phyloP scores from a whole-genome alignment of 2,113 vertebrate species.

The Cichladusa arquata region DNA sequence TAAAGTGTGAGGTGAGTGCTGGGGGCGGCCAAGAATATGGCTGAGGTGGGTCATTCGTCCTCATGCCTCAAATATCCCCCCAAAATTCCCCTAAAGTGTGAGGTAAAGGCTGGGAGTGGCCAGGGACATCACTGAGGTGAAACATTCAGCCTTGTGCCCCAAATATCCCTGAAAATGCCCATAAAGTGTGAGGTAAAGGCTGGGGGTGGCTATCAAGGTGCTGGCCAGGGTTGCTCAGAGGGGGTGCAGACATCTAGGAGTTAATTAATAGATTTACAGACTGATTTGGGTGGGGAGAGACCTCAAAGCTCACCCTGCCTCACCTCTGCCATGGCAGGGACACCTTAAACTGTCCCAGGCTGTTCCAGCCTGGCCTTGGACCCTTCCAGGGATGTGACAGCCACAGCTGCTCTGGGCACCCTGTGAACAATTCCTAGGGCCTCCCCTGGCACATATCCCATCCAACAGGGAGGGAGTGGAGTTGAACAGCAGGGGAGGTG shows the following conservation, averaged over 20 bases:
- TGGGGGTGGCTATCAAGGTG: accelerated
- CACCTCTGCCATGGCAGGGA: background rate
- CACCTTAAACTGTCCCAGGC: accelerated
- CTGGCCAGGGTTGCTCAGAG: accelerated
- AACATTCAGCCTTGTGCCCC: too few species aligned
- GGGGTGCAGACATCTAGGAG: accelerated
- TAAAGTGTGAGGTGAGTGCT: too few species aligned
- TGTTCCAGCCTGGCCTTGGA: background rate
- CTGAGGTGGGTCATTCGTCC: background rate
- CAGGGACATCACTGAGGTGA: conserved; percentile 76
- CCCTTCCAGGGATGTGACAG: background rate
- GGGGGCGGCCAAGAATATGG: too few species aligned
- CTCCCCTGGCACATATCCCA: too few species aligned
- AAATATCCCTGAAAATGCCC: too few species aligned
- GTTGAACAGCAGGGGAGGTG: too few species aligned
- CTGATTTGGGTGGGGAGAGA: background rate
- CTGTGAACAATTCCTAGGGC: too few species aligned
- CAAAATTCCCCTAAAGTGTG: accelerated
- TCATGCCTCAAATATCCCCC: too few species aligned
- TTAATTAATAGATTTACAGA: background rate
- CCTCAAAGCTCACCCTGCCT: background rate
- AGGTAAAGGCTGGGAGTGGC: conserved; percentile 26
- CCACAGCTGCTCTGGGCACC: background rate
- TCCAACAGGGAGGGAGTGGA: background rate
- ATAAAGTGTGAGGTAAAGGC: background rate